phyloP scores from a whole-genome alignment of 1,140 invertebrate species.

The Bombus sylvicola region DNA sequence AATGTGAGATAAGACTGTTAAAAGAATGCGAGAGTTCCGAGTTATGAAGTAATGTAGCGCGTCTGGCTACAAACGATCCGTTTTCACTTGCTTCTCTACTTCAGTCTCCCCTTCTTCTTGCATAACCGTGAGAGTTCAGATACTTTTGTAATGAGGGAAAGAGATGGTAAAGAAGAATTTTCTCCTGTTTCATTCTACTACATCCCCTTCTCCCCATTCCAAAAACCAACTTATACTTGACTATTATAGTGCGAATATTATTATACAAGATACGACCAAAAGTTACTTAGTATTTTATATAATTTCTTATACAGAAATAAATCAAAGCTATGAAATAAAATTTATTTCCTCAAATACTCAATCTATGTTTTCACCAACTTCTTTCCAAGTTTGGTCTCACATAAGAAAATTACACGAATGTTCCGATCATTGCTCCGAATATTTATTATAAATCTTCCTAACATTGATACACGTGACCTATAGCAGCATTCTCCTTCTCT shows the following conservation, averaged over 20 bases:
- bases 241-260: neutral
- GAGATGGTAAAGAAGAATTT: constrained; percentile 8
- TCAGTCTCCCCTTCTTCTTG: neutral
- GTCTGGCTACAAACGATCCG: constrained; percentile 27
- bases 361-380: neutral
- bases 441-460: neutral
- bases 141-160: constrained; percentile 6
- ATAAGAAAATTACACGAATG: too few species aligned
- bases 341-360: neutral
- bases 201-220: too few species aligned
- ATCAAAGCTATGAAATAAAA: neutral
- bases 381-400: neutral
- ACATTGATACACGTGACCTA: neutral
- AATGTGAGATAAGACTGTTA: neutral
- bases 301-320: neutral
- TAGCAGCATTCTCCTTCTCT: too few species aligned
- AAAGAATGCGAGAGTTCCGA: neutral
- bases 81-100: constrained; percentile 8
- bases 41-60: neutral
- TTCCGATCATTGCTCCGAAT: too few species aligned
- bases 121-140: constrained; percentile 1
- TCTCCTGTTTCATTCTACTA: neutral
- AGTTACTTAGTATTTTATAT: neutral
- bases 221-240: too few species aligned
- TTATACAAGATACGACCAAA: neutral